phyloP scores from a whole-genome alignment of 2,888 invertebrate genomes.

The Iselma pallidipennis region DNA sequence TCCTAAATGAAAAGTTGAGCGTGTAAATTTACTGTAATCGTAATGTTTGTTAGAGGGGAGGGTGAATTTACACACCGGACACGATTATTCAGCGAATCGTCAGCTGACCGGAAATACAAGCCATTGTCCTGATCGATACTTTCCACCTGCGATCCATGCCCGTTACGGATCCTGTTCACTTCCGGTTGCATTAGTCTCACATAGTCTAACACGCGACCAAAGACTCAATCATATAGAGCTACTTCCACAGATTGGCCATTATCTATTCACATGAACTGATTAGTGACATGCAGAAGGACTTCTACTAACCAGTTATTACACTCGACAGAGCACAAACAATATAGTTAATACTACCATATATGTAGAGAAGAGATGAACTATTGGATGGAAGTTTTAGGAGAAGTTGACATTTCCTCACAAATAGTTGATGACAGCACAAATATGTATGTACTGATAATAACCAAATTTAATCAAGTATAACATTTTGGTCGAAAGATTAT shows the following conservation, averaged over 20 bases:
- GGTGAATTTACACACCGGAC: slow-evolving; percentile 23
- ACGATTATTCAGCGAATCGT: slow-evolving; percentile 39
- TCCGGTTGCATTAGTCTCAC: slow-evolving; percentile 24
- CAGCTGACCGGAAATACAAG: slow-evolving; percentile 47
- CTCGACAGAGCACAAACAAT: slow-evolving; percentile 29
- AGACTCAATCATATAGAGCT: slow-evolving; percentile 21
- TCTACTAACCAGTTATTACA: slow-evolving; percentile 28
- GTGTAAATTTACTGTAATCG: too few species aligned
- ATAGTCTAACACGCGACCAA: slow-evolving; percentile 19
- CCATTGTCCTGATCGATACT: slow-evolving; percentile 46
- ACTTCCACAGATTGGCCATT: slow-evolving; percentile 20
- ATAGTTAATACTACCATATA: slow-evolving; percentile 8
- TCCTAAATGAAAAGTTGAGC: too few species aligned
- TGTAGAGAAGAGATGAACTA: slow-evolving; percentile 2
- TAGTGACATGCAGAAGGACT: slow-evolving; percentile 20
- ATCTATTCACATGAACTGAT: slow-evolving; percentile 22
- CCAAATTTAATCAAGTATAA: slow-evolving; percentile 11
- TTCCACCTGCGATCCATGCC: slow-evolving; percentile 40
- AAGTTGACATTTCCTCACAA: slow-evolving; percentile 8
- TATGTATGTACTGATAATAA: slow-evolving; percentile 8
- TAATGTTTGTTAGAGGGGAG: too few species aligned
- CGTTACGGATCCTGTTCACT: slow-evolving; percentile 18
- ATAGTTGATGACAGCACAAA: slow-evolving; percentile 3
- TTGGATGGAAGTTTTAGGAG: background rate
- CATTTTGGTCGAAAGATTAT: background rate